A percentile compares a stretch with the other conserved stretches of the same genome.
Evolutionary conservation across 2,113 vertebrate species (phyloP).

Genomic region (Vombatus ursinus): DNA sequence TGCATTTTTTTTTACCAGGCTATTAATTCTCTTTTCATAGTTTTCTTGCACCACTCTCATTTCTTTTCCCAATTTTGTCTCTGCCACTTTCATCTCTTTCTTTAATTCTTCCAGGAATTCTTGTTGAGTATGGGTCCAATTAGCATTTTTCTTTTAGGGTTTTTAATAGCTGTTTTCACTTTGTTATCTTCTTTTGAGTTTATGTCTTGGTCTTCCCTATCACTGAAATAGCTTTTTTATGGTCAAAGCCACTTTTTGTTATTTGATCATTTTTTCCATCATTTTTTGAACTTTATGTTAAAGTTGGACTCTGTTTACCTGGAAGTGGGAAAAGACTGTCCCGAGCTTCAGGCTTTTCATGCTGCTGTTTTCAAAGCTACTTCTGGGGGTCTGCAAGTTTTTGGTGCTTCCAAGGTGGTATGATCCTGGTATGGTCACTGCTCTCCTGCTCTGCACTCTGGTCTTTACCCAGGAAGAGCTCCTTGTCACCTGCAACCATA

Average conservation of each 20-base stretch:
- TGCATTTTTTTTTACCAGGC: not conserved
- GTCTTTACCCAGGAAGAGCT: not conserved
- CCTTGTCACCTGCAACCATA: not conserved
- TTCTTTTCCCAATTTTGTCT: not conserved
- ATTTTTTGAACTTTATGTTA: not conserved
- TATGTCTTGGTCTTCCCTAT: not conserved
- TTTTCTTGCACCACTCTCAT: not conserved
- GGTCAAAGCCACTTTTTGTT: not conserved
- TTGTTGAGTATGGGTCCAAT: not conserved
- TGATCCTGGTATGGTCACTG: not conserved
- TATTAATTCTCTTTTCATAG: not conserved
- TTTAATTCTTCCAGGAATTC: not conserved
- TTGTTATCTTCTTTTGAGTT: not conserved
- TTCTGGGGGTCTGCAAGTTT: not conserved
- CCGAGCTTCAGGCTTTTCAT: not conserved
- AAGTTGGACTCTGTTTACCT: not conserved
- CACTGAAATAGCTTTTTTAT: not conserved
- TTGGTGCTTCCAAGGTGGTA: not conserved
- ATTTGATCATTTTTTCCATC: not conserved
- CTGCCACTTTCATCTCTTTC: not conserved
- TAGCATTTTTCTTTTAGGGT: not conserved
- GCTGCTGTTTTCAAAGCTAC: not conserved
- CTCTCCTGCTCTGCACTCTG: not conserved
- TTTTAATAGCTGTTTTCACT: not conserved
- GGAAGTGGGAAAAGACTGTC: not conserved